Conservation (phyloP, 2,797 vertebrate genomes). For the Siniperca scherzeri region DNA sequence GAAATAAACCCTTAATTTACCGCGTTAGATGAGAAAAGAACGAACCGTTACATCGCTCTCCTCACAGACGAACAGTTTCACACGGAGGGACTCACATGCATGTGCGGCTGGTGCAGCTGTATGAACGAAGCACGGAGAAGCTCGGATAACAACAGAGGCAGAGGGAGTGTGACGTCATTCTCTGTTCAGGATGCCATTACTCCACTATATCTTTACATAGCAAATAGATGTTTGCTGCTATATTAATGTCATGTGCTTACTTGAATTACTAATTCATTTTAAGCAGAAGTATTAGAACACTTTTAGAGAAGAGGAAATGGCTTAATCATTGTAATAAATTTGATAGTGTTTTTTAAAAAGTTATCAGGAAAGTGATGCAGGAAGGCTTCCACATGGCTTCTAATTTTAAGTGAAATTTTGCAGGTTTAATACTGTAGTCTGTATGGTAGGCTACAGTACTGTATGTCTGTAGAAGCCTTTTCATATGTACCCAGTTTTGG, state of each 20-base stretch:
- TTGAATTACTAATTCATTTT: conserved; percentile 12
- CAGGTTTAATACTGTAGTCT: not conserved
- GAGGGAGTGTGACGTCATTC: too few species aligned
- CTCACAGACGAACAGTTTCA: too few species aligned
- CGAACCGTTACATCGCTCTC: too few species aligned
- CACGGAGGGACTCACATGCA: too few species aligned
- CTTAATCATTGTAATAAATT: conserved; percentile 38
- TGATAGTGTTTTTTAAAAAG: conserved; percentile 52
- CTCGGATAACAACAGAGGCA: too few species aligned
- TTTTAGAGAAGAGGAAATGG: not conserved
- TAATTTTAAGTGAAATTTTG: not conserved
- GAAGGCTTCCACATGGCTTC: not conserved
- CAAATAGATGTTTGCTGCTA: too few species aligned
- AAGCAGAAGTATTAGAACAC: not conserved
- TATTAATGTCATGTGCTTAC: not conserved
- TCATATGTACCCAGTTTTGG: not conserved
- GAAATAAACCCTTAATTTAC: too few species aligned
- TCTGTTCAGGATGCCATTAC: too few species aligned
- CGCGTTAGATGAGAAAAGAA: too few species aligned
- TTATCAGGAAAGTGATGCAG: not conserved
- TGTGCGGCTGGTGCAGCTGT: too few species aligned
- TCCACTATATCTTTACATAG: too few species aligned
- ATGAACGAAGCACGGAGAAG: too few species aligned
- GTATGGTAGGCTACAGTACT: not conserved
- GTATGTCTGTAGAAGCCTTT: not conserved